A percentile compares a stretch with the other conserved stretches of the same genome.
Evolutionary conservation across 53 echinoderm and acorn worm species (phyloP).

Genomic region (Stichopus horrens): DNA sequence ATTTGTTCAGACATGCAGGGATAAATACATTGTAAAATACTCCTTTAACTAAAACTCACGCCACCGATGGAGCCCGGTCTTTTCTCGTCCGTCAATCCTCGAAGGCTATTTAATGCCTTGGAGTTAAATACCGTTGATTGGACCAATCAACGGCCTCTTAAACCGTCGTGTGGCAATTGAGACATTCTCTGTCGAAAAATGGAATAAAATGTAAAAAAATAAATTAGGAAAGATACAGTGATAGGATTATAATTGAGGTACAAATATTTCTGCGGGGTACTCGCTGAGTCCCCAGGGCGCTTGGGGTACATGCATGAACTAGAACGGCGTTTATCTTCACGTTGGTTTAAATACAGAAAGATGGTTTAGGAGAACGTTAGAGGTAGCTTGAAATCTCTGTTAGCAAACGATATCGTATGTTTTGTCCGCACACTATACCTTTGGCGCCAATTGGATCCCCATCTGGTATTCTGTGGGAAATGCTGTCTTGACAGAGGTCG

Average conservation of each 20-base stretch:
- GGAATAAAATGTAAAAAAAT: conserved; percentile 6
- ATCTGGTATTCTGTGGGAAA: neutral
- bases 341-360: neutral
- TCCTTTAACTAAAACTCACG: neutral
- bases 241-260: conserved; percentile 49
- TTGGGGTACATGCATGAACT: conserved; percentile 8
- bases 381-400: conserved; percentile 1
- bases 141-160: conserved; percentile 37
- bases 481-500: neutral
- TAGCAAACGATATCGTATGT: neutral
- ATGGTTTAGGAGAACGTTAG: neutral
- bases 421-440: neutral
- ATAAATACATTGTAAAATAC: neutral
- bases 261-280: conserved; percentile 32
- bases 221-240: neutral
- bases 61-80: neutral
- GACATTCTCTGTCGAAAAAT: neutral
- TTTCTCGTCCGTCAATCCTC: conserved; percentile 10
- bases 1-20: too few species aligned
- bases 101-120: conserved; percentile 30
- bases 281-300: conserved; percentile 29
- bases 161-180: conserved; percentile 21
- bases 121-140: conserved; percentile 34
- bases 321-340: neutral
- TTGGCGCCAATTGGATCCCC: conserved; percentile 20